Percentiles rank a stretch among this genome's conserved stretches.
These are phyloP conservation scores for Adoxophyes honmai DNA, from an alignment of 1,140 invertebrate genomes.

Conservation along the genomic window DNA sequence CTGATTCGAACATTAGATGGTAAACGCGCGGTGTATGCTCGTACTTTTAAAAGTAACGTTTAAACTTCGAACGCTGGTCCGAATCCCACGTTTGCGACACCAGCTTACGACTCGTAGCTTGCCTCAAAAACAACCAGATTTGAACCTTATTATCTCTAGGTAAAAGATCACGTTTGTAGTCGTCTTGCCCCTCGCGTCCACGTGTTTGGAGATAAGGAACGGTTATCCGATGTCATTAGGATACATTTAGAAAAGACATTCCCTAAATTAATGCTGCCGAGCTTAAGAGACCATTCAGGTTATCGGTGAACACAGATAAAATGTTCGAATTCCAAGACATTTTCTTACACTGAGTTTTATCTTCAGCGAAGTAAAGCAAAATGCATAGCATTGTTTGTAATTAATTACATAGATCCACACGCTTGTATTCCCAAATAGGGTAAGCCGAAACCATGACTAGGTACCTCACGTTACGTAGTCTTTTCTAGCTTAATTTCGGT, in stretches of 20 bases:
- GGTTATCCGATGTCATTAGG: conserved; percentile 12
- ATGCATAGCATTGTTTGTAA: too few species aligned
- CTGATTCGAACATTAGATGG: too few species aligned
- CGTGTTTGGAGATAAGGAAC: background rate
- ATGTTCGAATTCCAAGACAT: too few species aligned
- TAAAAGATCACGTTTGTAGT: background rate
- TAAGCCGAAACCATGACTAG: too few species aligned
- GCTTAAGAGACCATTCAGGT: conserved; percentile 5
- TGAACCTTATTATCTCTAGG: background rate
- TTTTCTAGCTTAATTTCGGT: too few species aligned
- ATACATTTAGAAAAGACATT: conserved; percentile 12
- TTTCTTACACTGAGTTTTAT: too few species aligned
- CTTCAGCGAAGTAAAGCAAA: too few species aligned
- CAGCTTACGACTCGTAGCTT: background rate
- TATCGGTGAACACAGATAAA: background rate
- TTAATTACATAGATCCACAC: too few species aligned
- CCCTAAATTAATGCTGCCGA: conserved; percentile 6
- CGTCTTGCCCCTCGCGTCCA: background rate
- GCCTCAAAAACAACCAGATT: background rate
- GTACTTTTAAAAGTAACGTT: conserved; percentile 16
- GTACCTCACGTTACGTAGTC: too few species aligned
- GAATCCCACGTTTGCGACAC: conserved; percentile 21
- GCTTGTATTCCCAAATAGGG: too few species aligned
- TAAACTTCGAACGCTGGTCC: conserved; percentile 17
- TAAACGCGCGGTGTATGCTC: background rate